Base-by-base conservation (phyloP, 1,140 invertebrate species). In the Scylla paramamosain region DNA sequence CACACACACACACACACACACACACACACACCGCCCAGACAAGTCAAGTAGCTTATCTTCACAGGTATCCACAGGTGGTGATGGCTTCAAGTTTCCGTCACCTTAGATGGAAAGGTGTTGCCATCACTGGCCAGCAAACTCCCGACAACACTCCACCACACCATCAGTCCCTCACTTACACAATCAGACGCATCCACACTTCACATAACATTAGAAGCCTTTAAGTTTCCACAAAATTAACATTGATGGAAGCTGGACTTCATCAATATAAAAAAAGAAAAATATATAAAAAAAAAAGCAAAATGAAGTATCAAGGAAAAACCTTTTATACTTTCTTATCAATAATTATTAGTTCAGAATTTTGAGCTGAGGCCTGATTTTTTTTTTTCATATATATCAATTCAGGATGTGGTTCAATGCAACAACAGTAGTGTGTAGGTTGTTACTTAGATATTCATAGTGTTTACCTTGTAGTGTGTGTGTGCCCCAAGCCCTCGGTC, bases 371-470 rank as follows among this genome's bases (percentile, higher is more conserved):
- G n/a, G 67, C 1, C 67, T 20, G 67, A 77, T n/a, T n/a, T 77
- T 1, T 2, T 25, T 77, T 6, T 52, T 7, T 7, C 48, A 7
- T 6, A 39, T 39, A 6, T 39, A 39, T 2, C 39, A 39, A 0
- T 77, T 77, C 67, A 77, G 67, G 67, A 77, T 77, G 67, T n/a
- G n/a, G 67, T 77, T 77, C 67, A 77, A n/a, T 77, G 67, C 67
- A n/a, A 77, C 20, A 77, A 20, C n/a, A 77, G 67, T 77, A 20
- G 12, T 77, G n/a, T n/a, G n/a, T 77, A 77, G 67, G 6, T n/a
- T 59, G 39, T 39, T 39, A 39, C 39, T 39, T 39, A 39, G 39
- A 39, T 6, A 39, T 39, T 39, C 10, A 1, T 59, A 59, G 52
- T 59, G 52, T n/a, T 7, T 12, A n/a, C 67, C 67, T n/a, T n/a